Percentiles rank a stretch among this genome's conserved stretches.
Conservation (phyloP, 2,113 vertebrate species). For the Myotis yumanensis region DNA sequence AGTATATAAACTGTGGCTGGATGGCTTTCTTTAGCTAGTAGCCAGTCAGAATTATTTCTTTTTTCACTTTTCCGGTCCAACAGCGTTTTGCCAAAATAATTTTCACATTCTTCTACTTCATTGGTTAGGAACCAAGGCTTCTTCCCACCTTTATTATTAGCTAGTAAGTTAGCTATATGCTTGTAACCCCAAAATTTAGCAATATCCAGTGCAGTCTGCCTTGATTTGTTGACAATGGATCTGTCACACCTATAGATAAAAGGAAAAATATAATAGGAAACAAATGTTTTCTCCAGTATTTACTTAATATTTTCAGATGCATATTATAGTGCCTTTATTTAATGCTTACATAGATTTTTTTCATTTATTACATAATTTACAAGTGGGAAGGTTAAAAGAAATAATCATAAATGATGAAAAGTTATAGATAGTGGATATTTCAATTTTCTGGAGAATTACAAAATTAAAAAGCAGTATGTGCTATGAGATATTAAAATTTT, state of each 20-base stretch:
- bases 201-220: slow-evolving; percentile 92
- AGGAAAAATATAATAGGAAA: slow-evolving; percentile 56
- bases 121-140: slow-evolving; percentile 77
- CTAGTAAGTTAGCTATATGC: slow-evolving; percentile 88
- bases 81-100: slow-evolving; percentile 91
- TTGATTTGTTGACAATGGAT: slow-evolving; percentile 88
- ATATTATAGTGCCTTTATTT: background rate
- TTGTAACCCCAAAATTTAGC: slow-evolving; percentile 96
- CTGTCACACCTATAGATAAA: slow-evolving; percentile 87
- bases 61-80: slow-evolving; percentile 91
- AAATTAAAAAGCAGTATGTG: background rate
- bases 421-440: background rate
- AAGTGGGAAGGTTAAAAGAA: slow-evolving; percentile 31
- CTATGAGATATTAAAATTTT: background rate
- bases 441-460: slow-evolving; percentile 4
- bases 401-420: slow-evolving; percentile 16
- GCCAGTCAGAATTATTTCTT: slow-evolving; percentile 89
- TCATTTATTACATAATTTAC: background rate
- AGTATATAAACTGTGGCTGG: slow-evolving; percentile 89
- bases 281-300: slow-evolving; percentile 26
- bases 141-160: slow-evolving; percentile 70
- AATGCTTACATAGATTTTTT: background rate
- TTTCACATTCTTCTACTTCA: slow-evolving; percentile 80
- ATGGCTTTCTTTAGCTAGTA: slow-evolving; percentile 85
- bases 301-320: slow-evolving; percentile 19